Evolutionary conservation across 2,888 invertebrate species (phyloP).

Genomic region (Agrilus biguttatus): DNA sequence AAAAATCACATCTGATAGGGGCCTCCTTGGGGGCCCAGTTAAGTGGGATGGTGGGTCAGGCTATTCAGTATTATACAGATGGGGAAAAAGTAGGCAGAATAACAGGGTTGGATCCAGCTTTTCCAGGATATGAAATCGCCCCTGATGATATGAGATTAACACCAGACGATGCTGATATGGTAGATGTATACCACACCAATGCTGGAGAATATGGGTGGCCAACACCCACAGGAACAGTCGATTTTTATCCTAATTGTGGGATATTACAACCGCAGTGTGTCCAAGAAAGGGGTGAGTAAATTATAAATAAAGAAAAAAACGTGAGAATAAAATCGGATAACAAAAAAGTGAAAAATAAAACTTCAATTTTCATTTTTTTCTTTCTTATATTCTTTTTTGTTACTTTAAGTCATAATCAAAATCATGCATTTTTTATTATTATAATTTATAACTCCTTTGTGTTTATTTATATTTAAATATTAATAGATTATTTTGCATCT

Average conservation of each 20-base stretch:
- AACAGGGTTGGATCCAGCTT: slow-evolving; percentile 10
- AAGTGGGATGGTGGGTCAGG: slow-evolving; percentile 11
- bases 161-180: slow-evolving; percentile 47
- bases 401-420: too few relatives aligned
- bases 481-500: too few relatives aligned
- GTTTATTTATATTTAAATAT: too few relatives aligned
- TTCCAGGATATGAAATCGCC: slow-evolving; percentile 9
- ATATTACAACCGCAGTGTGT: slow-evolving; percentile 50
- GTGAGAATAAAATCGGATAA: too few relatives aligned
- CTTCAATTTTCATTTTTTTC: too few relatives aligned
- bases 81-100: slow-evolving; percentile 8
- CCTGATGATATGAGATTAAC: slow-evolving; percentile 41
- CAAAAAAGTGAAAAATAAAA: too few relatives aligned
- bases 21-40: slow-evolving; percentile 15
- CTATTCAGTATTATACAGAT: slow-evolving; percentile 4
- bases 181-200: slow-evolving; percentile 59
- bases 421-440: too few relatives aligned
- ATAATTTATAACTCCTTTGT: too few relatives aligned
- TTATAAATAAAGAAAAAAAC: too few relatives aligned
- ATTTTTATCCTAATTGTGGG: slow-evolving; percentile 62
- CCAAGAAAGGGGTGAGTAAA: too few relatives aligned
- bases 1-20: slow-evolving; percentile 11
- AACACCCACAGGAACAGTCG: slow-evolving; percentile 50
- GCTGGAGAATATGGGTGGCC: slow-evolving; percentile 52
- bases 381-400: too few relatives aligned